A percentile compares a stretch with the other conserved stretches of the same genome.
phyloP scores from a whole-genome alignment of 2,888 invertebrate genomes.

The Ormyrus pomaceus region DNA sequence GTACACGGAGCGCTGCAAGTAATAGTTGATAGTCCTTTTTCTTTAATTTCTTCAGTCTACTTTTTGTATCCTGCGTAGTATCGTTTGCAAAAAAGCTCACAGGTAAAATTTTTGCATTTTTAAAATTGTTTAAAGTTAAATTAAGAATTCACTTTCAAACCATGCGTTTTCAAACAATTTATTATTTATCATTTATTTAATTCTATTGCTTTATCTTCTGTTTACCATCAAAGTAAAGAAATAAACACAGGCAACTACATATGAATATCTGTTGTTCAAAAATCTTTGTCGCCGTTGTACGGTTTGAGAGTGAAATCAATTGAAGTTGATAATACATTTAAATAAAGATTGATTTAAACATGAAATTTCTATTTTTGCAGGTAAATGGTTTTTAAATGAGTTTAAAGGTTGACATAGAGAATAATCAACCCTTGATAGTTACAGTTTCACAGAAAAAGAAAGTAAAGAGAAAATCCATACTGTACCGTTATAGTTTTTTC shows the following conservation, averaged over 20 bases:
- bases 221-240: too few species aligned
- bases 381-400: slow-evolving; percentile 42
- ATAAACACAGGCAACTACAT: too few species aligned
- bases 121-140: background rate
- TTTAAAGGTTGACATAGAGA: slow-evolving; percentile 34
- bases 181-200: too few species aligned
- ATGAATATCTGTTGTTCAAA: too few species aligned
- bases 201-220: too few species aligned
- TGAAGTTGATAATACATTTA: too few species aligned
- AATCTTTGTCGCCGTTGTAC: too few species aligned
- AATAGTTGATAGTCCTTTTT: slow-evolving; percentile 39
- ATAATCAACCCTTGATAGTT: slow-evolving; percentile 39
- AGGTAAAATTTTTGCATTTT: background rate
- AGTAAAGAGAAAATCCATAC: slow-evolving; percentile 51
- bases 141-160: too few species aligned
- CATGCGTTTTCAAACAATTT: too few species aligned
- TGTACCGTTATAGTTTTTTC: slow-evolving; percentile 68
- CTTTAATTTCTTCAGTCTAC: slow-evolving; percentile 35
- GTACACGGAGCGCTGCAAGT: slow-evolving; percentile 47
- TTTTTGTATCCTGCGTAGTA: slow-evolving; percentile 16
- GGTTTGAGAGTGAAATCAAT: too few species aligned
- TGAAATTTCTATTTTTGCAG: slow-evolving; percentile 45
- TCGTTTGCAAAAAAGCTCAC: background rate
- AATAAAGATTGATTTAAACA: too few species aligned
- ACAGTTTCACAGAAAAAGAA: slow-evolving; percentile 51